Conservation (phyloP, 2,797 vertebrate species). For the Acridotheres tristis region DNA sequence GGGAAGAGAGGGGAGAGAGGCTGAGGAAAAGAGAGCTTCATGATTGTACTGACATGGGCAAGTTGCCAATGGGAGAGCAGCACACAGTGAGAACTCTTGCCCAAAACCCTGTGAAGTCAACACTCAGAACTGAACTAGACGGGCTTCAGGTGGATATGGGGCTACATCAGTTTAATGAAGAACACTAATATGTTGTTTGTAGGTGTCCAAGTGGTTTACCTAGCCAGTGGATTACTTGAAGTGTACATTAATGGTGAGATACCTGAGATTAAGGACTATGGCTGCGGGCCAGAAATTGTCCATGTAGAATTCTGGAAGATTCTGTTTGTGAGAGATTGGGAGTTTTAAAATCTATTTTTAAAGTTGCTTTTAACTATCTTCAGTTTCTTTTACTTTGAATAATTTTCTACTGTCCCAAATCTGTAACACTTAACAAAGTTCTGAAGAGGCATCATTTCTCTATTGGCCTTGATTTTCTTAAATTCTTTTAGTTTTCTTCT, state of each 20-base stretch:
- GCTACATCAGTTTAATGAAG: not conserved
- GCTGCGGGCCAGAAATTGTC: not conserved
- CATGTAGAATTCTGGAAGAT: not conserved
- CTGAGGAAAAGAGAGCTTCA: not conserved
- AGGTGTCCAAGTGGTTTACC: not conserved
- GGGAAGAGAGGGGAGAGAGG: not conserved
- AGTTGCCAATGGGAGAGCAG: no score
- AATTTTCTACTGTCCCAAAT: not conserved
- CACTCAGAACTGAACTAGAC: not conserved
- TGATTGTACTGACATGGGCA: accelerated
- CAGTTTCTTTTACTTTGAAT: not conserved
- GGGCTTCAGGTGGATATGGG: not conserved
- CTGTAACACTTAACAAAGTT: not conserved
- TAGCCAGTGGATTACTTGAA: not conserved
- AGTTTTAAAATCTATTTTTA: not conserved
- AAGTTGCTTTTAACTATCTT: not conserved
- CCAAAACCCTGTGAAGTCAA: not conserved
- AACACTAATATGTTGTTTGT: not conserved
- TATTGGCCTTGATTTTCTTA: not conserved
- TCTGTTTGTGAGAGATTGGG: not conserved
- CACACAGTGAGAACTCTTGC: not conserved
- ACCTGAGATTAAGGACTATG: not conserved
- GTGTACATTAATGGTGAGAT: not conserved
- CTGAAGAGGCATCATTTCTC: not conserved
- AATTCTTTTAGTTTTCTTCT: not conserved